phyloP scores from a whole-genome alignment of 2,888 invertebrate genomes.

The Halocaridina rubra region DNA sequence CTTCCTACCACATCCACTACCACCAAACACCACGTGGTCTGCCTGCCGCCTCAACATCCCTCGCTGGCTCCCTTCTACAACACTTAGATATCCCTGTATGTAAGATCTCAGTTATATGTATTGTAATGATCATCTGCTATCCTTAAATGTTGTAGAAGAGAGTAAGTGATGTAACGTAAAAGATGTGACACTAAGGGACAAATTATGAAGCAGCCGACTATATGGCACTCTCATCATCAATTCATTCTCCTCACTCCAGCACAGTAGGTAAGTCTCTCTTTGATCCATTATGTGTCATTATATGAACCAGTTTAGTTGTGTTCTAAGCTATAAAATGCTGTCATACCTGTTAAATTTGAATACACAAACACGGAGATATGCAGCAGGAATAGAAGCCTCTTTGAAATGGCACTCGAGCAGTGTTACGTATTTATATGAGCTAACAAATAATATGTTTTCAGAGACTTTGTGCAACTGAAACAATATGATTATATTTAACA shows the following conservation, averaged over 20 bases:
- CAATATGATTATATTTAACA: too few relatives aligned
- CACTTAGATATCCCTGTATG: too few relatives aligned
- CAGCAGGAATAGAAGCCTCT: too few relatives aligned
- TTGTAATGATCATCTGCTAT: background rate
- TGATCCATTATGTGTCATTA: too few relatives aligned
- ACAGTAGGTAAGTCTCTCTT: background rate
- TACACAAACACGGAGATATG: too few relatives aligned
- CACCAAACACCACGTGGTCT: constrained; percentile 33
- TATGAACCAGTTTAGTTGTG: too few relatives aligned
- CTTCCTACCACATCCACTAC: constrained; percentile 22
- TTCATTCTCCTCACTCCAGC: background rate
- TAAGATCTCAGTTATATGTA: background rate
- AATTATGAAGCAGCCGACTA: background rate
- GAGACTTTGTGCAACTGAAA: too few relatives aligned
- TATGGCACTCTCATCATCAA: background rate
- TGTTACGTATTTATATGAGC: too few relatives aligned
- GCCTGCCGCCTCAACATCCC: constrained; percentile 27
- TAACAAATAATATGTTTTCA: too few relatives aligned
- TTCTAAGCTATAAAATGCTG: too few relatives aligned
- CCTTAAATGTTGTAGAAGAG: constrained; percentile 32
- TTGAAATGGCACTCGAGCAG: too few relatives aligned
- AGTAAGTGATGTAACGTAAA: constrained; percentile 19
- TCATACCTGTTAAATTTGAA: too few relatives aligned
- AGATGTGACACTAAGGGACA: constrained; percentile 29
- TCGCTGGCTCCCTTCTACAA: constrained; percentile 17